Percentiles rank a stretch among this genome's conserved stretches.
phyloP scores from a whole-genome alignment of 2,113 vertebrate species.

The mouse (Mus musculus) region GRCm39 chr9:39578001-39578500 shows the following conservation, averaged over 20 bases:
- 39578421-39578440: conserved; percentile 50
- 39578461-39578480: neutral
- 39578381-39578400: neutral
- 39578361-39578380: neutral
- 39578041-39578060: neutral
- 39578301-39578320: neutral
- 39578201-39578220: neutral
- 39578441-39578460: neutral
- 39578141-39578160: neutral
- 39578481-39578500: neutral
- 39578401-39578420: neutral
- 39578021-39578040: neutral
- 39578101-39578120: neutral
- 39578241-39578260: neutral
- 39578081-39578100: neutral
- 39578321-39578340: neutral
- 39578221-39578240: neutral
- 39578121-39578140: neutral
- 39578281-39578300: neutral
- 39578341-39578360: neutral
- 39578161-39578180: neutral
- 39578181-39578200: neutral
- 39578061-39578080: neutral
- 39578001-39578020: neutral
- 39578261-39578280: neutral